Conservation (phyloP, 2,113 vertebrate genomes). For the Mionectes macconnelli region DNA sequence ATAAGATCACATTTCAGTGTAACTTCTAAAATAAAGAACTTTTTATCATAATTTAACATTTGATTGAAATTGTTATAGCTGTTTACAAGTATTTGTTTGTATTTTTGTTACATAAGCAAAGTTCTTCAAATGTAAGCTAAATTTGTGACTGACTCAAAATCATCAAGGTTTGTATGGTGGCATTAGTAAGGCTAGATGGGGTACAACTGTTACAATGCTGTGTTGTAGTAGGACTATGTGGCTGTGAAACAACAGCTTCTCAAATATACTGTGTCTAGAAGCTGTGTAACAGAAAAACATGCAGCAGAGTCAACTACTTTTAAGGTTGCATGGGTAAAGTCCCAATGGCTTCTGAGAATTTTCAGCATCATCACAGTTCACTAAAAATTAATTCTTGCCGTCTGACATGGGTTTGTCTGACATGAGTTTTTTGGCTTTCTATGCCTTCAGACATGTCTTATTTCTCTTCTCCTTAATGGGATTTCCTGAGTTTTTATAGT, state of each 20-base stretch:
- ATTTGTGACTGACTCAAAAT: neutral
- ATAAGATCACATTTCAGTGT: neutral
- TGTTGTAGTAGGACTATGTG: neutral
- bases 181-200: neutral
- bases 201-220: neutral
- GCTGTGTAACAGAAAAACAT: slow-evolving; percentile 73
- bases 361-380: slow-evolving; percentile 25
- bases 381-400: slow-evolving; percentile 79
- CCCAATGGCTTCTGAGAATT: slow-evolving; percentile 23
- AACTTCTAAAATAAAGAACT: neutral
- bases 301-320: slow-evolving; percentile 79
- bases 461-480: slow-evolving; percentile 53
- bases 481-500: slow-evolving; percentile 67
- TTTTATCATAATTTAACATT: neutral
- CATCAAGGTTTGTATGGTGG: neutral
- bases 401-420: slow-evolving; percentile 97
- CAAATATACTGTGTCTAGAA: neutral
- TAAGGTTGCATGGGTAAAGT: slow-evolving; percentile 18
- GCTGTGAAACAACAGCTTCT: neutral
- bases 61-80: neutral
- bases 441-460: slow-evolving; percentile 78
- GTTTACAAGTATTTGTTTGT: neutral
- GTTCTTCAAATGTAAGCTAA: neutral
- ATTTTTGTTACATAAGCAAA: too few species aligned
- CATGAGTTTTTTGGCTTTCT: slow-evolving; percentile 90